These are phyloP conservation scores for Platynereis dumerilii DNA, from an alignment of 2,888 invertebrate genomes.

Conservation along the genomic window DNA sequence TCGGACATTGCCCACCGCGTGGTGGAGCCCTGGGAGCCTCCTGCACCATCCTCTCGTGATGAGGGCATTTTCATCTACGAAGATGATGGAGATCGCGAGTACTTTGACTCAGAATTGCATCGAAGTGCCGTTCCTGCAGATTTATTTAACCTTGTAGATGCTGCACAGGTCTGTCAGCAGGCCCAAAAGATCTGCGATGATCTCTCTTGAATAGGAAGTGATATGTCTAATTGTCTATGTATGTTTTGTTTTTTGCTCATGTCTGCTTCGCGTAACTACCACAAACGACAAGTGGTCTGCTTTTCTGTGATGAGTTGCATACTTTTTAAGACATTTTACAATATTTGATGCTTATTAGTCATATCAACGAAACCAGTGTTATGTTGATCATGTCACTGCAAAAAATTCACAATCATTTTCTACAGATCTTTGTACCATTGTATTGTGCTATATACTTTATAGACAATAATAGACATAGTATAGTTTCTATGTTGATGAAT, in stretches of 20 bases:
- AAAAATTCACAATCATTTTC: too few relatives aligned
- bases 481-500: too few relatives aligned
- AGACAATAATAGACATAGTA: too few relatives aligned
- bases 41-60: not conserved
- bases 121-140: conserved; percentile 21
- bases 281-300: too few relatives aligned
- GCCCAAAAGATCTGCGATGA: conserved; percentile 40
- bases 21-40: conserved; percentile 12
- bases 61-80: conserved; percentile 18
- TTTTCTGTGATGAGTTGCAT: too few relatives aligned
- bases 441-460: too few relatives aligned
- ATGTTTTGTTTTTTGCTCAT: not conserved
- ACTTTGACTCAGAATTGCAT: conserved; percentile 16
- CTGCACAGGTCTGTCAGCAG: conserved; percentile 40
- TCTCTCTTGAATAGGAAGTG: not conserved
- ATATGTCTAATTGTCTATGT: not conserved
- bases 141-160: conserved; percentile 38
- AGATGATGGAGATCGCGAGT: conserved; percentile 15
- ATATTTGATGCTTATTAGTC: too few relatives aligned
- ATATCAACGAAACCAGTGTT: too few relatives aligned
- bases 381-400: too few relatives aligned
- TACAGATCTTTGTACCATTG: too few relatives aligned
- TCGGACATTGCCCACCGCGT: conserved; percentile 8
- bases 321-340: too few relatives aligned
- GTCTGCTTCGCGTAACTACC: too few relatives aligned